Conservation (phyloP, 1,140 invertebrate genomes). For the Geopemphigus sp. region DNA sequence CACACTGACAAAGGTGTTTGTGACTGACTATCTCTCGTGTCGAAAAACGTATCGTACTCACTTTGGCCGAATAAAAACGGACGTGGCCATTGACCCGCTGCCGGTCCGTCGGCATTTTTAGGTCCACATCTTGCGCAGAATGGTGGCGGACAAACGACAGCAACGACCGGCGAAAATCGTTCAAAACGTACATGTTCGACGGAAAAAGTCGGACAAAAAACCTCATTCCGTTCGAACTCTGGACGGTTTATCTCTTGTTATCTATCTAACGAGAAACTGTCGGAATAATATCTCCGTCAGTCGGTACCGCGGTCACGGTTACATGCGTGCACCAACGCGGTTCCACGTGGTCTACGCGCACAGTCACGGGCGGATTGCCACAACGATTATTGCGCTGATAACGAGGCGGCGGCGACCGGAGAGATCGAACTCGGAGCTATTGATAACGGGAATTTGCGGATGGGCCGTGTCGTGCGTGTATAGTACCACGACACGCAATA, state of each 20-base stretch:
- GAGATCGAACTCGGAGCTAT: no score
- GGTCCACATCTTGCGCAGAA: background rate
- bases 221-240: no score
- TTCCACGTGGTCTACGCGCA: background rate
- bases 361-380: background rate
- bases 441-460: background rate
- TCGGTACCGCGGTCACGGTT: background rate
- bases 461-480: background rate
- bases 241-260: no score
- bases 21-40: no score
- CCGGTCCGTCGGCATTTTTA: background rate
- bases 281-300: no score
- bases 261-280: no score
- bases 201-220: no score
- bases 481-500: no score
- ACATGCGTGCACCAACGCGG: background rate
- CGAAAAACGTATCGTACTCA: background rate
- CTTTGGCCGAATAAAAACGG: constrained; percentile 22
- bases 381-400: no score
- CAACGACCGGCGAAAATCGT: background rate
- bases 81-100: background rate
- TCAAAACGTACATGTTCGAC: background rate
- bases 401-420: no score
- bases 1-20: no score
- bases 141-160: background rate